Conservation (phyloP, 2,113 vertebrate genomes). For the Oryzias curvinotus region DNA sequence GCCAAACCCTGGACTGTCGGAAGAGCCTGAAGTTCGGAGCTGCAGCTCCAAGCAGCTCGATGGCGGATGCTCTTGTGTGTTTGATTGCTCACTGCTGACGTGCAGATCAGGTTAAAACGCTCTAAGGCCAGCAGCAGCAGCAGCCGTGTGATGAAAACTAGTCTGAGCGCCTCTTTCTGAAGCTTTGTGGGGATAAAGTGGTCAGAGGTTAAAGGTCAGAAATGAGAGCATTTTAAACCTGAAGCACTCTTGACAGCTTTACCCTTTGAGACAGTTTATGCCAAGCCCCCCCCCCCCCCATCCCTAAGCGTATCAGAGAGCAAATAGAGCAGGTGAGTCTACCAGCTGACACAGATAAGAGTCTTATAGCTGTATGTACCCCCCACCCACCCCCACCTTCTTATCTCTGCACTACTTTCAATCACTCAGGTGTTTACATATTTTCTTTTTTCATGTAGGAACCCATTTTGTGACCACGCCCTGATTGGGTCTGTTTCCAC, state of each 20-base stretch:
- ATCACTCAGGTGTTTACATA: too few species aligned
- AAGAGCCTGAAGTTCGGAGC: constrained; percentile 28
- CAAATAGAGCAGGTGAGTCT: constrained; percentile 7
- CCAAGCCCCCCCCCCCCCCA: background rate
- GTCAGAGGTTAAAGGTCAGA: constrained; percentile 18
- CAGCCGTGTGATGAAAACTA: too few species aligned
- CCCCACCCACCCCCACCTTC: too few species aligned
- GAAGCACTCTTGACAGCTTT: background rate
- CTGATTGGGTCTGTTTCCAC: too few species aligned
- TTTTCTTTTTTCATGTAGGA: too few species aligned
- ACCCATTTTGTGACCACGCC: too few species aligned
- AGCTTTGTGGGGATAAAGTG: constrained; percentile 2
- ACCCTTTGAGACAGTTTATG: background rate
- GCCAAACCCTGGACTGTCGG: constrained; percentile 11
- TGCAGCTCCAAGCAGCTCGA: background rate
- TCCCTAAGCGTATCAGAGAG: constrained; percentile 3
- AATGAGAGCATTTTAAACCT: background rate
- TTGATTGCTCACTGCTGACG: too few species aligned
- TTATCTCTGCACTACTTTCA: too few species aligned
- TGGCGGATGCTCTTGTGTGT: too few species aligned
- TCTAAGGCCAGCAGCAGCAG: too few species aligned
- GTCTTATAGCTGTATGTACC: background rate
- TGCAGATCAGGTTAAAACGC: too few species aligned
- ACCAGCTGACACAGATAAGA: constrained; percentile 3
- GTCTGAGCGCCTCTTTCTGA: too few species aligned